Evolutionary conservation across 2,797 vertebrate genomes (phyloP).

Genomic region (Liparis tanakae): DNA sequence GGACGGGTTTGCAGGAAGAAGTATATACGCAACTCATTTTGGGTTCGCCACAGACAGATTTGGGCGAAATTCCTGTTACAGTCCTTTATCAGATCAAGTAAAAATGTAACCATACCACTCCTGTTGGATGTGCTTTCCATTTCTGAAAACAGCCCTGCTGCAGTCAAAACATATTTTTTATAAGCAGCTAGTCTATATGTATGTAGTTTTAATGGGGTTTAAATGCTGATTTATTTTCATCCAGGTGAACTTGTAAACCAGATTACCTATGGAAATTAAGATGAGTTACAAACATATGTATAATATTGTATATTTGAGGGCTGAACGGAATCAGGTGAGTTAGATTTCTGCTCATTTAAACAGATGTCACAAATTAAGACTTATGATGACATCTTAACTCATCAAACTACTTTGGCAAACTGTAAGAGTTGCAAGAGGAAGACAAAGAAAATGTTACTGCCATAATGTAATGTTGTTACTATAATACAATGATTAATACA

Average conservation of each 20-base stretch:
- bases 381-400: slow-evolving; percentile 11
- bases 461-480: not conserved
- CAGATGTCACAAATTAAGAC: slow-evolving; percentile 31
- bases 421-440: slow-evolving; percentile 8
- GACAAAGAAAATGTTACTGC: slow-evolving; percentile 4
- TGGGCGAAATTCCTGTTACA: not conserved
- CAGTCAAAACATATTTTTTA: not conserved
- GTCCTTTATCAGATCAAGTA: slow-evolving; percentile 5
- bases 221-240: slow-evolving; percentile 85
- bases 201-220: slow-evolving; percentile 52
- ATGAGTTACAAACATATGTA: slow-evolving; percentile 96
- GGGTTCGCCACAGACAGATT: not conserved
- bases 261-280: slow-evolving; percentile 82
- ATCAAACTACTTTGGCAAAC: too few relatives aligned
- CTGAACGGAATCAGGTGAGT: slow-evolving; percentile 72
- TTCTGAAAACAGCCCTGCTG: not conserved
- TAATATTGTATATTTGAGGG: slow-evolving; percentile 90
- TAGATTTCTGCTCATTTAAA: slow-evolving; percentile 70
- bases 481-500: not conserved
- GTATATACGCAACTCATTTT: not conserved
- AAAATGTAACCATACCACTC: not conserved
- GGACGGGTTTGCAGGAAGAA: not conserved
- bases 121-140: not conserved
- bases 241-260: slow-evolving; percentile 94
- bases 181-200: not conserved